Evolutionary conservation across 2,888 invertebrate genomes (phyloP).

Genomic region (Cosmia pyralina): DNA sequence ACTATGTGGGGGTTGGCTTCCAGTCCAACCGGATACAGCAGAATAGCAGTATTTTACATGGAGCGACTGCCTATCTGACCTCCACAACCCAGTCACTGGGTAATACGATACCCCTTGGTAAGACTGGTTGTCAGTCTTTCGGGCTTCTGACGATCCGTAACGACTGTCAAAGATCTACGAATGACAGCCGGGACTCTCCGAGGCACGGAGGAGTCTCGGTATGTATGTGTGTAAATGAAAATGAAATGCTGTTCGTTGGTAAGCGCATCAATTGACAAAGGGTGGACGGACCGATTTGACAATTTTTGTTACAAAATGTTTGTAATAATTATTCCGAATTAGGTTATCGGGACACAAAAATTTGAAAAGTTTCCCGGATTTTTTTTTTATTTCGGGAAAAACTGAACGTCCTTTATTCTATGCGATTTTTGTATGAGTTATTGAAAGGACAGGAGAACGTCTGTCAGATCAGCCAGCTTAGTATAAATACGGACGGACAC

Average conservation of each 20-base stretch:
- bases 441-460: neutral
- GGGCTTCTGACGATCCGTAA: too few relatives aligned
- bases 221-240: neutral
- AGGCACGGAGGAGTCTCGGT: too few relatives aligned
- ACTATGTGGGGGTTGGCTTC: too few relatives aligned
- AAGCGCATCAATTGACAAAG: neutral
- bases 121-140: too few relatives aligned
- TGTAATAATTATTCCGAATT: neutral
- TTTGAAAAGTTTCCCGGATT: neutral
- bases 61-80: too few relatives aligned
- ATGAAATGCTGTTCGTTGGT: neutral
- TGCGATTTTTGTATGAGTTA: neutral
- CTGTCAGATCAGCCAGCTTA: neutral
- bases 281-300: neutral
- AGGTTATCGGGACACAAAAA: neutral
- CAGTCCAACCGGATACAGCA: too few relatives aligned
- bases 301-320: neutral
- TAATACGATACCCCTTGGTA: too few relatives aligned
- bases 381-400: neutral
- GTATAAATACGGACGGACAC: slow-evolving; percentile 8
- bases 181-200: too few relatives aligned
- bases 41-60: too few relatives aligned
- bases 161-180: too few relatives aligned
- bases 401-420: neutral
- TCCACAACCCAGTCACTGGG: too few relatives aligned